These are phyloP conservation scores for Aethina tumida DNA, from an alignment of 1,140 invertebrate genomes.

Conservation along the genomic window DNA sequence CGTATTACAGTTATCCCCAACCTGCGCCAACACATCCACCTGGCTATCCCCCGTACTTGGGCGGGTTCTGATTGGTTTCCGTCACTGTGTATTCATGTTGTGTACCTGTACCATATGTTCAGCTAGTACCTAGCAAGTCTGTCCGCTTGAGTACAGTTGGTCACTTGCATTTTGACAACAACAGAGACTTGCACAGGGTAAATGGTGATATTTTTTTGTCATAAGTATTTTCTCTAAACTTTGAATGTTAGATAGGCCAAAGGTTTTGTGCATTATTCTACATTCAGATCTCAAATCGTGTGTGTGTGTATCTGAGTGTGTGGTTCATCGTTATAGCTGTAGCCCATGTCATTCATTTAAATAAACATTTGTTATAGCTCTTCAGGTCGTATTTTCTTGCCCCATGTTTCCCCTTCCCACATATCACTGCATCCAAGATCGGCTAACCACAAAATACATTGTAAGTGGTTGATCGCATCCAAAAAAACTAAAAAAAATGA, in stretches of 20 bases:
- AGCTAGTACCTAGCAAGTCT: constrained; percentile 39
- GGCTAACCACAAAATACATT: constrained; percentile 18
- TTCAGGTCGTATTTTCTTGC: constrained; percentile 24
- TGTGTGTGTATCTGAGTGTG: constrained; percentile 28
- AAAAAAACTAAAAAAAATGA: constrained; percentile 16
- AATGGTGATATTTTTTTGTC: constrained; percentile 40
- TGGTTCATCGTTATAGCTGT: constrained; percentile 30
- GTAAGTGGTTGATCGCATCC: constrained; percentile 18
- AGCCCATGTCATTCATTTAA: constrained; percentile 28
- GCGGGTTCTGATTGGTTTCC: constrained; percentile 45
- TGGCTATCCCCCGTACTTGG: constrained; percentile 40
- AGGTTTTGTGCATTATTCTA: constrained; percentile 36
- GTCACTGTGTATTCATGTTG: constrained; percentile 37
- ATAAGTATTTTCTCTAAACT: constrained; percentile 40
- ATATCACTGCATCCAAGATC: constrained; percentile 25
- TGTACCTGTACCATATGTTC: constrained; percentile 40
- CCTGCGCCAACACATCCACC: constrained; percentile 39
- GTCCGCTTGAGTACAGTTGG: constrained; percentile 37
- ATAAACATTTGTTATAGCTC: constrained; percentile 31
- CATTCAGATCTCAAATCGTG: constrained; percentile 35
- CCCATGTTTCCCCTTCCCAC: constrained; percentile 19
- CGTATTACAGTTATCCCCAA: constrained; percentile 39
- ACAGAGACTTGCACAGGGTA: constrained; percentile 40
- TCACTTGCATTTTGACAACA: constrained; percentile 37
- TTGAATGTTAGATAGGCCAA: constrained; percentile 38